A percentile compares a stretch with the other conserved stretches of the same genome.
phyloP scores from a whole-genome alignment of 1,140 invertebrate species.

The Cydia splendana region DNA sequence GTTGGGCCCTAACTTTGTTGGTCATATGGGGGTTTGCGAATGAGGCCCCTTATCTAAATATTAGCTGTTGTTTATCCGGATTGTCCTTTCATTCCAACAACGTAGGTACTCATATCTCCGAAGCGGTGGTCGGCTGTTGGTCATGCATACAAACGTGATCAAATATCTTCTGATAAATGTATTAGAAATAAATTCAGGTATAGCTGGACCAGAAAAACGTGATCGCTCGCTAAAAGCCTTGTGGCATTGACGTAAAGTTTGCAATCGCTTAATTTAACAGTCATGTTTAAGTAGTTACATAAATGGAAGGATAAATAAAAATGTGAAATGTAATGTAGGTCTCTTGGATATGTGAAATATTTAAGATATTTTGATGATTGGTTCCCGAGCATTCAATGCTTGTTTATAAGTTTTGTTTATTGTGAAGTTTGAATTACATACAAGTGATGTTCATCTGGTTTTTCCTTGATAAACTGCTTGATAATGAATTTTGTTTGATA shows the following conservation, averaged over 20 bases:
- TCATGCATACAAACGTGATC: conserved; percentile 44
- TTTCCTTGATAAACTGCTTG: no score
- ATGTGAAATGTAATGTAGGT: not conserved
- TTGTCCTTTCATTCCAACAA: conserved; percentile 49
- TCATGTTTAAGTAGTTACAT: not conserved
- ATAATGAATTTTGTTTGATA: no score
- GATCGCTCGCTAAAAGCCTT: not conserved
- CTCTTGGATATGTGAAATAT: not conserved
- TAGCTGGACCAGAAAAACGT: not conserved
- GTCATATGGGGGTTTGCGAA: conserved; percentile 46
- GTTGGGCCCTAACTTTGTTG: conserved; percentile 44
- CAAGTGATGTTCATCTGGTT: no score
- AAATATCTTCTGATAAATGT: conserved; percentile 17
- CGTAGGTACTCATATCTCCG: conserved; percentile 43
- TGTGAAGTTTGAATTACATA: no score
- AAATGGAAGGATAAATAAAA: not conserved
- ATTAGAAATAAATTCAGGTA: conserved; percentile 29
- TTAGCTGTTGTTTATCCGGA: conserved; percentile 54
- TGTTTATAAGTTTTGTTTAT: no score
- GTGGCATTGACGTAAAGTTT: not conserved
- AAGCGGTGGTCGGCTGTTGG: conserved; percentile 38
- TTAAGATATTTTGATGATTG: not conserved
- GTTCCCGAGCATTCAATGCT: not conserved
- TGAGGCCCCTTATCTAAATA: conserved; percentile 54
- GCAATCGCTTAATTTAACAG: not conserved